Base-by-base conservation (phyloP, 2,797 vertebrate species). In the Syngnathus rostellatus region DNA sequence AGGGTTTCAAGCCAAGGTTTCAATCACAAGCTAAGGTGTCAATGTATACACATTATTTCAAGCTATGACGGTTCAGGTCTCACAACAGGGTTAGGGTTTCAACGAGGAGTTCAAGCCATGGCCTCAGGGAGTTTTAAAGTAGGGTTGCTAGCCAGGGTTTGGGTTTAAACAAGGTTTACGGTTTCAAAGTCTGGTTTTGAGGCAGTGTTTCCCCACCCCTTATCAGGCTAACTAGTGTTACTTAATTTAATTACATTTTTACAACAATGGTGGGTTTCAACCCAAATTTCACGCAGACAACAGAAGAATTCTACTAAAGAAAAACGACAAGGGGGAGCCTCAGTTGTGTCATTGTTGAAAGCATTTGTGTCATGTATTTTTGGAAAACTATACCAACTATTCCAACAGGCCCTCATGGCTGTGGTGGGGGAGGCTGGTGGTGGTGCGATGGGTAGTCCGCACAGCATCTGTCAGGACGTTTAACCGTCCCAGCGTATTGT, bases 311-410 rank as follows among this genome's bases (percentile, higher is more conserved):
- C 17, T 39, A 3, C 31, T 86, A 73, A 86, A 83, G 23, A 84
- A 77, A 79, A 78, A 62, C 74, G 80, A 76, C 77, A 83, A 82
- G 83, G 72, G 73, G 78, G 63, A 79, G 78, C 77, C 86, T 77
- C 77, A 85, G 80, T 83, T 82, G 75, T 71, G 38, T 48, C 82
- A 86, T 84, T 88, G 87, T 90, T 88, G 70, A 65, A 77, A 81
- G 70, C 72, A 69, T 82, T 81, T 78, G 62, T 84, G 79, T 59
- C 70, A 50, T 67, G 73, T 89, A 88, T 91, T 88, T 88, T 87
- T 89, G 87, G 85, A 84, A 69, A 75, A 77, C 66, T 81, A 79
- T 69, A 81, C 81, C 75, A 84, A 75, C 73, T 76, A 81, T 86
- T 84, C 79, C 74, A 82, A 74, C 81, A 78, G 76, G 71, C 81